Conservation (phyloP, 2,797 vertebrate species). For the Halcyon leucocephala region DNA sequence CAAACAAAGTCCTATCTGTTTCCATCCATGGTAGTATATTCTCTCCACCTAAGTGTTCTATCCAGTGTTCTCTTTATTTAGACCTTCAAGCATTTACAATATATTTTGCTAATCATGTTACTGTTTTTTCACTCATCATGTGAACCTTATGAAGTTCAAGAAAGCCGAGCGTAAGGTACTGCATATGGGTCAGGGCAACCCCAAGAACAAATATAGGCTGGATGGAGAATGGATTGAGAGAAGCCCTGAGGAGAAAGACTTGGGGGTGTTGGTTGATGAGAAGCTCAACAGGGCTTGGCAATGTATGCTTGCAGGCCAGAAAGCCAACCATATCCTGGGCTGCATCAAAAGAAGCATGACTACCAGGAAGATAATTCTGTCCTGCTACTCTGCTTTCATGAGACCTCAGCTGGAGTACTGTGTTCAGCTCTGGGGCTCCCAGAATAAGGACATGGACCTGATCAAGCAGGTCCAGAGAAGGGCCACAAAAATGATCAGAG, state of each 20-base stretch:
- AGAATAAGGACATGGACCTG: background rate
- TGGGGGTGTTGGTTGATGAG: too few species aligned
- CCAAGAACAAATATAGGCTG: background rate
- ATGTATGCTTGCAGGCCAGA: background rate
- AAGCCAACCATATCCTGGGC: background rate
- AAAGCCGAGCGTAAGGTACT: background rate
- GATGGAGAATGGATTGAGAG: background rate
- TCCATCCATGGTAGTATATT: background rate
- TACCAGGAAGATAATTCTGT: background rate
- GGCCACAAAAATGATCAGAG: background rate
- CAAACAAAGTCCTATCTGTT: background rate
- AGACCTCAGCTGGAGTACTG: background rate
- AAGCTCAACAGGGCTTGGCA: background rate
- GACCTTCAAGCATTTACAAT: background rate
- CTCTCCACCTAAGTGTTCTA: background rate
- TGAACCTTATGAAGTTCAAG: background rate
- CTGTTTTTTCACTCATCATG: background rate
- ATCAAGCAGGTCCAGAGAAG: background rate
- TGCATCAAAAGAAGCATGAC: background rate
- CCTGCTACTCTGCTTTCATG: background rate
- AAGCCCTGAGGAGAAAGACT: too few species aligned
- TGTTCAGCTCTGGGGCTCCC: background rate
- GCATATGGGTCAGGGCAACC: background rate
- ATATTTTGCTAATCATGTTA: background rate
- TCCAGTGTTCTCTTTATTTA: background rate